phyloP scores from a whole-genome alignment of 2,888 invertebrate genomes.

The Mythimna lalbum region DNA sequence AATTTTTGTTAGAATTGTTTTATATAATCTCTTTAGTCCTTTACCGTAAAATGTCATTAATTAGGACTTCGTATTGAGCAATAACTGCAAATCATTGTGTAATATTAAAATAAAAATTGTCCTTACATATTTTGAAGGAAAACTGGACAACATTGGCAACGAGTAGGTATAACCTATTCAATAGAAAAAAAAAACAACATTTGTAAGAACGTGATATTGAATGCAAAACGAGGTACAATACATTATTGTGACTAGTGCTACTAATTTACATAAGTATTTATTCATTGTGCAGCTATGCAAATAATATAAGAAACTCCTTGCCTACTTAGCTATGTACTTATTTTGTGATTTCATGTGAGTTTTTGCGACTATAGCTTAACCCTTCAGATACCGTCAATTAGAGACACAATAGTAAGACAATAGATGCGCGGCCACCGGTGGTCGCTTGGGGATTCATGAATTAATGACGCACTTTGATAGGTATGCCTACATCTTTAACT shows the following conservation, averaged over 20 bases:
- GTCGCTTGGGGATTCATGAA: too few relatives aligned
- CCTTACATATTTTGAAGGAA: conserved; percentile 15
- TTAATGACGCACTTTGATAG: conserved; percentile 12
- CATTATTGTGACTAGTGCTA: conserved; percentile 46
- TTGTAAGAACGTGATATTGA: conserved; percentile 50
- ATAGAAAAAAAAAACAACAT: conserved; percentile 37
- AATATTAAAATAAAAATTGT: conserved; percentile 11
- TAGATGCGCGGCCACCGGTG: too few relatives aligned
- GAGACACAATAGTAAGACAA: too few relatives aligned
- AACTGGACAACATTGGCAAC: conserved; percentile 11
- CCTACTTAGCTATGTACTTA: conserved; percentile 26
- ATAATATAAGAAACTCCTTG: conserved; percentile 47
- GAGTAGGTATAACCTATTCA: conserved; percentile 14
- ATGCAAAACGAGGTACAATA: conserved; percentile 48
- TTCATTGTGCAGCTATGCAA: conserved; percentile 58
- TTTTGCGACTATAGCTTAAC: conserved; percentile 23
- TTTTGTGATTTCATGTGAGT: conserved; percentile 54
- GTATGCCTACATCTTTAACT: background rate
- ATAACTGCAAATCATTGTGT: background rate
- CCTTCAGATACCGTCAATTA: too few relatives aligned
- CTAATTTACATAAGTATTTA: conserved; percentile 53
- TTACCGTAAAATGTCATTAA: background rate
- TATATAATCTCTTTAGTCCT: background rate
- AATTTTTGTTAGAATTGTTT: too few relatives aligned
- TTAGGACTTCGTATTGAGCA: background rate